Evolutionary conservation across 2,888 invertebrate genomes (phyloP), one percentile per base, ranked within the genome.

Genomic region (Athripsodes cinereus): DNA sequence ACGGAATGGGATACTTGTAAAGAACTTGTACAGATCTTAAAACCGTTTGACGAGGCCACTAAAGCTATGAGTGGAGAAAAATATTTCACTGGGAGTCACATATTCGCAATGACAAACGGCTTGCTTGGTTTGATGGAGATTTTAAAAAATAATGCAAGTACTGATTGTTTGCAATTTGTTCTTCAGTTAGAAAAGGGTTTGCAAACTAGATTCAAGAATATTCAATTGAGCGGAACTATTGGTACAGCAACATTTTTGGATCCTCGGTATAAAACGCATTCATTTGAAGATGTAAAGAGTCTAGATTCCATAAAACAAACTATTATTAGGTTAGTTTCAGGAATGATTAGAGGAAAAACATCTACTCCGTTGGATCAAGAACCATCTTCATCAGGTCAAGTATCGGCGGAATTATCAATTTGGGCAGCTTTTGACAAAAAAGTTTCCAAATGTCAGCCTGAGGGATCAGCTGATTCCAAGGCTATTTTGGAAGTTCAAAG

Each of bases 401-500:
- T 3, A 19, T 20, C 3, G 47, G 19, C 11, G 47, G n/a, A 47
- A 47, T 47, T 47, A 2, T 19, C 47, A 11, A 47, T 47, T 19
- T 47, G 18, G 18, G 18, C 47, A 21, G 2, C 47, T 47, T 47
- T 19, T 47, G 47, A 47, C 20, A 47, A 47, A 47, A 47, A 47
- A 47, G 21, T 47, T 8, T 47, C 47, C 20, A 3, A 47, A 19
- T 47, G 20, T 5, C 47, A 47, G 13, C 18, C 47, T 13, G 47
- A 47, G 13, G 47, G 47, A 11, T n/a, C 47, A 6, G 47, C 47
- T 18, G 47, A 47, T 13, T 47, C 47, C 20, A 47, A 47, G 19
- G 47, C 47, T 19, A 8, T 47, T 47, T 47, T 47, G 13, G 47
- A 47, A 20, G 47, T 47, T 6, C 47, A 47, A 19, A 8, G 47